Percentiles rank a stretch among this genome's conserved stretches.
Evolutionary conservation across 2,797 vertebrate genomes (phyloP).

Genomic region (Epinephelus coioides): DNA sequence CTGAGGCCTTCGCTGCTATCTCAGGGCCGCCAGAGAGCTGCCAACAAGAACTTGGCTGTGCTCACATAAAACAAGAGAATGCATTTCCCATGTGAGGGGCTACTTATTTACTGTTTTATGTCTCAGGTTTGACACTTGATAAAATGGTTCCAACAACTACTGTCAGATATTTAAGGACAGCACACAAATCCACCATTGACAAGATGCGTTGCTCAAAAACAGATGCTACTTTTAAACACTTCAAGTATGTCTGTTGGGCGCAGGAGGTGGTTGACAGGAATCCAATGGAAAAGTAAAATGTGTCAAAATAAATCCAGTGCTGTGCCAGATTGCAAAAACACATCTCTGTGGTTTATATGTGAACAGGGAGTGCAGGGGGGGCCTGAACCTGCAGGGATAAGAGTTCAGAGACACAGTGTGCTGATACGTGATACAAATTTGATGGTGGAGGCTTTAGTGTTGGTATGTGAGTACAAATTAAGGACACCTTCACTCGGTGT

Average conservation of each 20-base stretch:
- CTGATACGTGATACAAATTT: constrained; percentile 30
- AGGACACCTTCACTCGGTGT: background rate
- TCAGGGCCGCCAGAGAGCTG: constrained; percentile 39
- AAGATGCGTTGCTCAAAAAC: constrained; percentile 55
- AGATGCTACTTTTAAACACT: constrained; percentile 62
- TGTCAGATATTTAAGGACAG: constrained; percentile 58
- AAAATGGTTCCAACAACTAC: constrained; percentile 39
- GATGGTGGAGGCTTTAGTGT: background rate
- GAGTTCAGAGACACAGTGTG: constrained; percentile 48
- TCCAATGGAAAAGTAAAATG: constrained; percentile 68
- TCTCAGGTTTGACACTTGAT: constrained; percentile 50
- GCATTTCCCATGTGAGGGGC: constrained; percentile 55
- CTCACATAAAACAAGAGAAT: constrained; percentile 39
- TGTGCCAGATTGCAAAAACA: constrained; percentile 71
- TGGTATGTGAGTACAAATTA: background rate
- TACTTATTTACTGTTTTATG: constrained; percentile 55
- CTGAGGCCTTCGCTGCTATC: constrained; percentile 53
- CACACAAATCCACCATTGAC: constrained; percentile 48
- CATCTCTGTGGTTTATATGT: constrained; percentile 53
- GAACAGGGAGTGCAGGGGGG: constrained; percentile 19
- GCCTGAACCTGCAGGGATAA: constrained; percentile 44
- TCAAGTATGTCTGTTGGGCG: constrained; percentile 46
- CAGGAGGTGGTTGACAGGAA: constrained; percentile 51
- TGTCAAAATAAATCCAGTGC: constrained; percentile 64
- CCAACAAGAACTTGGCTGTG: constrained; percentile 47